A percentile compares a stretch with the other conserved stretches of the same genome.
phyloP scores from a whole-genome alignment of 2,113 vertebrate species.

The Ctenodactylus gundi region DNA sequence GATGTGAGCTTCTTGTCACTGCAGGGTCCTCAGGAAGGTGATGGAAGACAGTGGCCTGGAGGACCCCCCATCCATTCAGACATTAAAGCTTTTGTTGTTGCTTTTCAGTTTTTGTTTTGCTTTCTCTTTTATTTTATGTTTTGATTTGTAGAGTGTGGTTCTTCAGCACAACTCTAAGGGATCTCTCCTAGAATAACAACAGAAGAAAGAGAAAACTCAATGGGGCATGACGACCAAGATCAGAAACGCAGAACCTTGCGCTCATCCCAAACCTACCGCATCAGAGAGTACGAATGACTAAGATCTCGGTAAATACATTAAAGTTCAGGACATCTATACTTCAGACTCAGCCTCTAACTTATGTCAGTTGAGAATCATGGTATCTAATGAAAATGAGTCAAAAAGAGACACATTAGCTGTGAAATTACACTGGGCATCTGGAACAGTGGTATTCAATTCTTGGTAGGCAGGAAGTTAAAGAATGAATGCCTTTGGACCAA shows the following conservation, averaged over 20 bases:
- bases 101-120: not conserved
- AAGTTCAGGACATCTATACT: not conserved
- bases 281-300: not conserved
- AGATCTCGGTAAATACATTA: not conserved
- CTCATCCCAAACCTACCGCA: not conserved
- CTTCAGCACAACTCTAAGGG: not conserved
- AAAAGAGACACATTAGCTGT: not conserved
- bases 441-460: not conserved
- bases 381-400: not conserved
- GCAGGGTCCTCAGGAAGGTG: not conserved
- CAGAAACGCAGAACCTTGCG: not conserved
- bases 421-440: not conserved
- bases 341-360: not conserved
- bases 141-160: not conserved
- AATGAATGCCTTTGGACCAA: not conserved
- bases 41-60: not conserved
- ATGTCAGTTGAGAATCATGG: not conserved
- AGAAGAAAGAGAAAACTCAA: not conserved
- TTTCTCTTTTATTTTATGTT: too few species aligned
- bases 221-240: not conserved
- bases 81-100: not conserved
- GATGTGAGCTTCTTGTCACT: not conserved
- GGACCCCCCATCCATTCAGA: not conserved
- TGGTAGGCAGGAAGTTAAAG: not conserved
- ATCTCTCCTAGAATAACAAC: not conserved